Percentiles rank a stretch among this genome's conserved stretches.
phyloP scores from a whole-genome alignment of 2,797 vertebrate species.

The Rhodeus uyekii region DNA sequence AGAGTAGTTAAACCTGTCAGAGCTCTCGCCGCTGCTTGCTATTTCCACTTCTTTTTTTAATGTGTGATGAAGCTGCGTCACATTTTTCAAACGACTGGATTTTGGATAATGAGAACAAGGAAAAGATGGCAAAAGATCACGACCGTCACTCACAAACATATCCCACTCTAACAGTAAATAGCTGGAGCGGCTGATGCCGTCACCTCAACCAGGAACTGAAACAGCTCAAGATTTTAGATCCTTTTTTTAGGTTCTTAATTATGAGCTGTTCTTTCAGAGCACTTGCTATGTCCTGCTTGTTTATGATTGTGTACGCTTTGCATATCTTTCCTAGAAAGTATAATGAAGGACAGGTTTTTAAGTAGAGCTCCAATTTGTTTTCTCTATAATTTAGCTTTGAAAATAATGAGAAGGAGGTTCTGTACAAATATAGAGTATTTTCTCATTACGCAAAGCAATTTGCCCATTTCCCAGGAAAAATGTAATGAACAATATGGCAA shows the following conservation, averaged over 20 bases:
- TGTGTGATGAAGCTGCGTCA: conserved; percentile 41
- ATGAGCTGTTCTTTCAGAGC: neutral
- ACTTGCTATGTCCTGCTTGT: conserved; percentile 3
- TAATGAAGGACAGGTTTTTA: neutral
- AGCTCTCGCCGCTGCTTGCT: conserved; percentile 31
- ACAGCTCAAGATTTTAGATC: too few species aligned
- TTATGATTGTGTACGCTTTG: conserved; percentile 11
- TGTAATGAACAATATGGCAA: neutral
- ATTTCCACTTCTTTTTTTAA: conserved; percentile 29
- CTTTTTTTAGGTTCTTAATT: neutral
- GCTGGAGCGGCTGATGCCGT: conserved; percentile 29
- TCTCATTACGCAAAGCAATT: neutral
- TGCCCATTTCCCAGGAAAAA: neutral
- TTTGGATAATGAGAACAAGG: conserved; percentile 62
- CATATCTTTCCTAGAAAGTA: conserved; percentile 12
- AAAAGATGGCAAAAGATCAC: conserved; percentile 17
- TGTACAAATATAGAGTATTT: neutral
- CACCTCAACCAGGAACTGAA: neutral
- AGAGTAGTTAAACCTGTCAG: conserved; percentile 52
- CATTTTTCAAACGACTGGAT: conserved; percentile 39
- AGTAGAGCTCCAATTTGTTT: conserved; percentile 3
- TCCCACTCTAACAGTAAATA: neutral
- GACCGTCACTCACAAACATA: conserved; percentile 36
- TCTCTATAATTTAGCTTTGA: neutral
- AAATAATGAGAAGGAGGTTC: neutral